Base-by-base conservation (phyloP, 2,113 vertebrate genomes). In the Chloroceryle aenea region DNA sequence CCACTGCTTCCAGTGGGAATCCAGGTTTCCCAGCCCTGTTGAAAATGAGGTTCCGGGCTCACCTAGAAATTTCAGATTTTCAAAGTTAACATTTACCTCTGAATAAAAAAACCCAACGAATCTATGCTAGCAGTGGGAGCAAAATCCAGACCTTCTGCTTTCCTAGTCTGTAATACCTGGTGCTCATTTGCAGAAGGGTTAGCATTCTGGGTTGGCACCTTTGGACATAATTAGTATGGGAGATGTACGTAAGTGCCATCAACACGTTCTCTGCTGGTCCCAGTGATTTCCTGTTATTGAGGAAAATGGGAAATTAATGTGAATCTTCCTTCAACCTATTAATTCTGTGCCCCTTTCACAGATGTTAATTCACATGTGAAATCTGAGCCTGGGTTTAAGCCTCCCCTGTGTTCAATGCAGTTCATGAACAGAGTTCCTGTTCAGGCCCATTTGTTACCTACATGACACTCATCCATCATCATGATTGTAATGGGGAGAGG, bases 381-480 rank as follows among this genome's bases (percentile, higher is more conserved):
- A 95, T 27, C 63, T 34, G 66, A 89, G 73, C 74, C 81, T 47
- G 85, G 36, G 10, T 81, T 47, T 89, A 69, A 92, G 83, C 53
- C 66, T 93, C 66, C 56, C 58, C 47, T 40, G 48, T 2, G 59
- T 68, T 72, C 75, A 36, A 12, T 3, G 9, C 43, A 14, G 52
- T 45, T 90, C 48, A 50, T 2, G 74, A 55, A 22, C 30, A 42
- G 53, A 42, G 45, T n/a, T 95, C 52, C 40, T 86, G 72, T 61
- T 88, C 62, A 62, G 87, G 59, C 68, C 84, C 76, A 64, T 93
- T 89, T 84, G 53, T 93, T 67, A 90, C 85, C 78, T 76, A 72
- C 6, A 1, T 84, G 92, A 89, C 77, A 47, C 58, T 94, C 92
- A 86, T 78, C 66, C 78, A 78, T 91, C 93, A 87, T 21, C 0